phyloP scores from a whole-genome alignment of 1,140 invertebrate species.

The Anadara kagoshimensis region DNA sequence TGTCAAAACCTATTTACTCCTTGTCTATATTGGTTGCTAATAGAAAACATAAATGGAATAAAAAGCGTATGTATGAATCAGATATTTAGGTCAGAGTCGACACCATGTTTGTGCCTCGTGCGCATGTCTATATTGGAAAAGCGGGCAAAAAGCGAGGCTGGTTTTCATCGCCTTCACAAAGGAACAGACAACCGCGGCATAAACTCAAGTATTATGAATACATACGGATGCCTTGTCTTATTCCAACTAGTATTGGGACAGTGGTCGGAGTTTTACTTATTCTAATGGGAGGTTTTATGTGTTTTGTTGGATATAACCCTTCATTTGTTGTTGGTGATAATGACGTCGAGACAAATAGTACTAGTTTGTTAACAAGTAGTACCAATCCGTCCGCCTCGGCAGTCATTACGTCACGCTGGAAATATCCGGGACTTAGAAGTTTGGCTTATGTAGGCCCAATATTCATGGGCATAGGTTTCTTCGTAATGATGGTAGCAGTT shows the following conservation, averaged over 20 bases:
- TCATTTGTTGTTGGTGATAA: too few species aligned
- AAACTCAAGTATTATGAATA: conserved; percentile 50
- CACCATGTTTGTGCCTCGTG: conserved; percentile 50
- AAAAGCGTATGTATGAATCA: too few species aligned
- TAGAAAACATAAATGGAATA: too few species aligned
- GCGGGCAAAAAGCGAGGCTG: conserved; percentile 23
- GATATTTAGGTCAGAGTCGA: too few species aligned
- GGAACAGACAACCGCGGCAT: conserved; percentile 19
- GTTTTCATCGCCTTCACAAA: conserved; percentile 18
- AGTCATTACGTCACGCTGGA: not conserved
- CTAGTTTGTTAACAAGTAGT: too few species aligned
- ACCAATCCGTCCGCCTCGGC: not conserved
- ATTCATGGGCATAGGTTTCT: conserved; percentile 64
- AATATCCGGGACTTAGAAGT: conserved; percentile 32
- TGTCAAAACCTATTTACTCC: too few species aligned
- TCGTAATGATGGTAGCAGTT: conserved; percentile 61
- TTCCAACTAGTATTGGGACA: conserved; percentile 47
- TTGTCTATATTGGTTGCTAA: too few species aligned
- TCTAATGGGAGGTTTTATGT: conserved; percentile 35
- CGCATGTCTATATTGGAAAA: conserved; percentile 43
- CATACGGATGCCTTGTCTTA: conserved; percentile 54
- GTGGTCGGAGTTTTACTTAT: conserved; percentile 48
- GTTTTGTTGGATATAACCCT: conserved; percentile 47
- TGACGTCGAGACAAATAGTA: too few species aligned
- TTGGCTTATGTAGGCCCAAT: conserved; percentile 61